Evolutionary conservation across 1,140 invertebrate species (phyloP).

Genomic region (Leptinotarsa defecta): DNA sequence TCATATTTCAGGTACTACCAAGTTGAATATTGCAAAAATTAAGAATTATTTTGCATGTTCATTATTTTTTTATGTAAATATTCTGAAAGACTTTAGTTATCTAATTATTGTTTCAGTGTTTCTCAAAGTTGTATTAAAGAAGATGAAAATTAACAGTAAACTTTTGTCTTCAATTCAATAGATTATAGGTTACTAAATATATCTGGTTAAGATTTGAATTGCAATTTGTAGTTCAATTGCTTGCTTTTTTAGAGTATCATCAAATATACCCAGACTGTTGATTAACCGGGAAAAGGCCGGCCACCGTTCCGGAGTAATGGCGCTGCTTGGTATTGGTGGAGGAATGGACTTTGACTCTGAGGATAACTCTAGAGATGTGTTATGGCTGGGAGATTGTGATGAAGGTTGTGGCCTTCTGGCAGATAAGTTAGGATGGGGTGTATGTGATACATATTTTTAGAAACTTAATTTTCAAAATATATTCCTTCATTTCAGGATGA

Average conservation of each 20-base stretch:
- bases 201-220: too few species aligned
- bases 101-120: not conserved
- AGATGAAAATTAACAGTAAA: too few species aligned
- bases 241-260: slow-evolving; percentile 64
- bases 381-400: slow-evolving; percentile 86
- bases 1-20: too few species aligned
- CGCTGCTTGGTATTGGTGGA: slow-evolving; percentile 62
- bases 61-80: too few species aligned
- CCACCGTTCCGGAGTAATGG: slow-evolving; percentile 59
- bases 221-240: not conserved
- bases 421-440: slow-evolving; percentile 82
- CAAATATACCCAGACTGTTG: slow-evolving; percentile 76
- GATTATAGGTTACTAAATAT: too few species aligned
- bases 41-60: too few species aligned
- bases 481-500: slow-evolving; percentile 60
- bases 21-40: too few species aligned
- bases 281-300: slow-evolving; percentile 84
- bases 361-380: slow-evolving; percentile 78
- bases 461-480: not conserved
- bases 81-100: not conserved
- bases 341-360: slow-evolving; percentile 72
- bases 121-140: not conserved
- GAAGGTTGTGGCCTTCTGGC: slow-evolving; percentile 79
- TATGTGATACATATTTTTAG: slow-evolving; percentile 54
- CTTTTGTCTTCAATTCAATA: too few species aligned